These are phyloP conservation scores for Rhadinocentrus ornatus DNA, from an alignment of 2,797 vertebrate species.

Conservation along the genomic window DNA sequence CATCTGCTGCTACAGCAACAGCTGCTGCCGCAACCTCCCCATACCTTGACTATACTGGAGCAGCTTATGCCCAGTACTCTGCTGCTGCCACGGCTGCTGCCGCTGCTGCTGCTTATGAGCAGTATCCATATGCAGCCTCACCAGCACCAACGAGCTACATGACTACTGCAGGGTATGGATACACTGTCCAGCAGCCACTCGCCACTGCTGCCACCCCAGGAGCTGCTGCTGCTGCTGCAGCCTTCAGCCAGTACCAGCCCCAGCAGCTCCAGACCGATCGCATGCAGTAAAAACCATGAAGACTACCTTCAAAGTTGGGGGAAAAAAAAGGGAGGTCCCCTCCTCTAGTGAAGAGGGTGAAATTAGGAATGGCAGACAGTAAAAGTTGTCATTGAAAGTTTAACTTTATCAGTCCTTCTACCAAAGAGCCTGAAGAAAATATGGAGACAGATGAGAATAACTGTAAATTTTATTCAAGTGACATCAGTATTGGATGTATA, in stretches of 20 bases:
- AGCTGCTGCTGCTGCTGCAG: slow-evolving; percentile 83
- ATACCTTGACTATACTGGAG: slow-evolving; percentile 95
- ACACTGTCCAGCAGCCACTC: slow-evolving; percentile 94
- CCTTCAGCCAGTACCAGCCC: slow-evolving; percentile 91
- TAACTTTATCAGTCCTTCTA: slow-evolving; percentile 74
- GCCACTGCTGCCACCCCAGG: slow-evolving; percentile 89
- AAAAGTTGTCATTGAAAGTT: slow-evolving; percentile 65
- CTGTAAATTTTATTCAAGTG: slow-evolving; percentile 65
- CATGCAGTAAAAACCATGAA: slow-evolving; percentile 88
- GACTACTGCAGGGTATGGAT: slow-evolving; percentile 92
- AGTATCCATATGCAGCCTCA: slow-evolving; percentile 95
- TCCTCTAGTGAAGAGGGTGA: slow-evolving; percentile 20
- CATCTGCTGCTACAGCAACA: slow-evolving; percentile 83
- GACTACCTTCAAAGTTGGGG: slow-evolving; percentile 16
- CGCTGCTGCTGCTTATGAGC: slow-evolving; percentile 91
- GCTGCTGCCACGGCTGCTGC: slow-evolving; percentile 86
- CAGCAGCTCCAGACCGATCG: slow-evolving; percentile 96
- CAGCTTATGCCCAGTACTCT: slow-evolving; percentile 94
- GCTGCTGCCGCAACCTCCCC: slow-evolving; percentile 89
- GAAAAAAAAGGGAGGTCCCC: slow-evolving; percentile 13
- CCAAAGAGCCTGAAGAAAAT: slow-evolving; percentile 70
- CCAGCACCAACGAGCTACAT: slow-evolving; percentile 92
- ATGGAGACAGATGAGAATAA: slow-evolving; percentile 48
- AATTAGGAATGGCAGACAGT: slow-evolving; percentile 18
- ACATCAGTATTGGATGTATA: slow-evolving; percentile 69